Conservation (phyloP, 1,140 invertebrate species). For the Drosophila pachea region DNA sequence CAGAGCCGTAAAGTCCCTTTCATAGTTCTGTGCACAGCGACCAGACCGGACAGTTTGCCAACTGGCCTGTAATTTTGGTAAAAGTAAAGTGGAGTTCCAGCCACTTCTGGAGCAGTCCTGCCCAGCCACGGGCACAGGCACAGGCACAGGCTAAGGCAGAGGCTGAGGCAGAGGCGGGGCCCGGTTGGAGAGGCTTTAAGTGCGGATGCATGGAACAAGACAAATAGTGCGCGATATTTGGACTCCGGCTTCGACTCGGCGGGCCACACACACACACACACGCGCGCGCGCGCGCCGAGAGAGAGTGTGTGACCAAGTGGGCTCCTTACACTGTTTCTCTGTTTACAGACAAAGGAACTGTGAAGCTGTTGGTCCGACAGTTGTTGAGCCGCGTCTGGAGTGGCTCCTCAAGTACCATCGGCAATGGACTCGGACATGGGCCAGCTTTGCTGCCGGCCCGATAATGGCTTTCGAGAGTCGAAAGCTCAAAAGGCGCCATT, state of each 20-base stretch:
- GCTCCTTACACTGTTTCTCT: constrained; percentile 53
- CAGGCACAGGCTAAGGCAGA: neutral
- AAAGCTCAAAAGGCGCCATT: neutral
- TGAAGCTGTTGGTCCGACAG: constrained; percentile 63
- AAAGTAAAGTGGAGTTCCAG: constrained; percentile 44
- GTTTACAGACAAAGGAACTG: constrained; percentile 68
- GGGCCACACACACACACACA: neutral
- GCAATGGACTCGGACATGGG: constrained; percentile 27
- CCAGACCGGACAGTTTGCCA: constrained; percentile 15
- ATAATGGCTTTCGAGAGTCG: neutral
- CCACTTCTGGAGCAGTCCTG: constrained; percentile 16
- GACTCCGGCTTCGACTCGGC: constrained; percentile 29
- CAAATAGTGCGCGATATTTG: constrained; percentile 68
- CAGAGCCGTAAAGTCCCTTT: neutral
- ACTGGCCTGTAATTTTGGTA: constrained; percentile 39
- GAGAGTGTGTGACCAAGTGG: constrained; percentile 47
- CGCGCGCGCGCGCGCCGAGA: no score
- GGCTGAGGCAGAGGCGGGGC: no score
- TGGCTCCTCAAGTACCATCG: constrained; percentile 23
- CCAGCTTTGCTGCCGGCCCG: constrained; percentile 1
- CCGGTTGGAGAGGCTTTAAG: constrained; percentile 2
- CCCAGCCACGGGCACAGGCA: neutral
- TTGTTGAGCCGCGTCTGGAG: constrained; percentile 55
- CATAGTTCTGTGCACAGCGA: neutral
- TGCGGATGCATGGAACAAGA: constrained; percentile 43